Conservation (phyloP, 92 coral and sea anemone species). For the Umimayanthus chanpuru region DNA sequence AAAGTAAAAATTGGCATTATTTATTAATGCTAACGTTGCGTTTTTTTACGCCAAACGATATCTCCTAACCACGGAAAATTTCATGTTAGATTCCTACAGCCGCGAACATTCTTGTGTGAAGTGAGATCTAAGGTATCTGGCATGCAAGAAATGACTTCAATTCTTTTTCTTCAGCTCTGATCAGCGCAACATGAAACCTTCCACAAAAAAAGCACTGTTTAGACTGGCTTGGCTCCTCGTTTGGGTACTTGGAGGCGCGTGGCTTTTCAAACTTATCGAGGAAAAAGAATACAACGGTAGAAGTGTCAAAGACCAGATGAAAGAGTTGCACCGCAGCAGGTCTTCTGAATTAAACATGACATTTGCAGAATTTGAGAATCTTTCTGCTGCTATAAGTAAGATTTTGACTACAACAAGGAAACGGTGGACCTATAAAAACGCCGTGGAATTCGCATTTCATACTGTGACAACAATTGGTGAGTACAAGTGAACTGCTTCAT, state of each 20-base stretch:
- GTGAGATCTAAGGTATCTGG: too few relatives aligned
- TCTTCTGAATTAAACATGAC: conserved; percentile 55
- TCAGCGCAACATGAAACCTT: conserved; percentile 17
- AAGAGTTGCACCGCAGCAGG: conserved; percentile 30
- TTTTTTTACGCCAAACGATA: too few relatives aligned
- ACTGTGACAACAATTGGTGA: conserved; percentile 59
- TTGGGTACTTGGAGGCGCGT: conserved; percentile 32
- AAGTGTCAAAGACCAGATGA: background rate
- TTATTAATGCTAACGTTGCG: too few relatives aligned
- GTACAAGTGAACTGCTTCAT: background rate
- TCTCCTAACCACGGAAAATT: too few relatives aligned
- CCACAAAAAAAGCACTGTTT: background rate
- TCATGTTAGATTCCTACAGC: too few relatives aligned
- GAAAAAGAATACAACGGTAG: conserved; percentile 12
- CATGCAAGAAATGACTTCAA: background rate
- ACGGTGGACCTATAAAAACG: conserved; percentile 36
- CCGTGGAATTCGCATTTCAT: conserved; percentile 44
- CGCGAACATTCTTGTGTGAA: too few relatives aligned
- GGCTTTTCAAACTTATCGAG: conserved; percentile 46
- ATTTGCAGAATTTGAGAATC: conserved; percentile 45
- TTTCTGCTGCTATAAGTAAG: conserved; percentile 26
- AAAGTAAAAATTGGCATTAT: too few relatives aligned
- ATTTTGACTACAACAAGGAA: conserved; percentile 11
- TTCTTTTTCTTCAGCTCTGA: background rate
- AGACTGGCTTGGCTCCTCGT: conserved; percentile 8